phyloP scores from a whole-genome alignment of 2,888 invertebrate genomes.

The Meganola albula region DNA sequence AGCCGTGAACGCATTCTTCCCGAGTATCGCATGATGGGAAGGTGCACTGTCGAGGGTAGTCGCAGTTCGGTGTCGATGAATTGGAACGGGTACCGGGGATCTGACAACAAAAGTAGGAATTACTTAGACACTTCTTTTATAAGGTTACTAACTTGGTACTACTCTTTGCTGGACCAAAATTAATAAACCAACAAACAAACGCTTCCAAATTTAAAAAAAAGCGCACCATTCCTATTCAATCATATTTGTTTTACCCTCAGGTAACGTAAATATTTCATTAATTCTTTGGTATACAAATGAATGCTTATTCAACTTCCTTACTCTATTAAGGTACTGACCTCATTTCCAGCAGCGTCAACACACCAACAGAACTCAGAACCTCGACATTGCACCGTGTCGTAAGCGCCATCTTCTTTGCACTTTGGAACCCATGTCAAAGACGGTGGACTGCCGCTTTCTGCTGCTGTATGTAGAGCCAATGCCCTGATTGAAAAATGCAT shows the following conservation, averaged over 20 bases:
- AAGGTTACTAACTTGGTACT: too few species aligned
- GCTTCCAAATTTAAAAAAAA: too few species aligned
- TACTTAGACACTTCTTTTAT: too few species aligned
- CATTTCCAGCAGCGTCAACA: conserved; percentile 84
- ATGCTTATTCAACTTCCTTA: too few species aligned
- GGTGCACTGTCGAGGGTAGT: conserved; percentile 48
- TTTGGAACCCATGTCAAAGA: conserved; percentile 85
- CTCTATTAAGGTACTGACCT: conserved; percentile 70
- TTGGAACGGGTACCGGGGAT: conserved; percentile 81
- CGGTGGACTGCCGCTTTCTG: conserved; percentile 82
- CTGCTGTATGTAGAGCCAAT: conserved; percentile 61
- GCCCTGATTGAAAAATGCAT: conserved; percentile 43
- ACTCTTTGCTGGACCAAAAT: too few species aligned
- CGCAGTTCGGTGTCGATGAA: conserved; percentile 74
- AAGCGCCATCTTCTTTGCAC: conserved; percentile 83
- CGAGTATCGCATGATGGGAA: conserved; percentile 45
- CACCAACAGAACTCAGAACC: conserved; percentile 88
- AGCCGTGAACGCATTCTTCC: conserved; percentile 53
- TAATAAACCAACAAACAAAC: too few species aligned
- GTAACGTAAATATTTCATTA: too few species aligned
- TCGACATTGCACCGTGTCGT: conserved; percentile 84
- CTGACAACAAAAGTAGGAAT: conserved; percentile 29
- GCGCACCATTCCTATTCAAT: too few species aligned
- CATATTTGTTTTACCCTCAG: too few species aligned
- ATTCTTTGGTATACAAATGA: too few species aligned